Evolutionary conservation across 2,888 invertebrate genomes (phyloP).

Genomic region (Calliopum simillimum): DNA sequence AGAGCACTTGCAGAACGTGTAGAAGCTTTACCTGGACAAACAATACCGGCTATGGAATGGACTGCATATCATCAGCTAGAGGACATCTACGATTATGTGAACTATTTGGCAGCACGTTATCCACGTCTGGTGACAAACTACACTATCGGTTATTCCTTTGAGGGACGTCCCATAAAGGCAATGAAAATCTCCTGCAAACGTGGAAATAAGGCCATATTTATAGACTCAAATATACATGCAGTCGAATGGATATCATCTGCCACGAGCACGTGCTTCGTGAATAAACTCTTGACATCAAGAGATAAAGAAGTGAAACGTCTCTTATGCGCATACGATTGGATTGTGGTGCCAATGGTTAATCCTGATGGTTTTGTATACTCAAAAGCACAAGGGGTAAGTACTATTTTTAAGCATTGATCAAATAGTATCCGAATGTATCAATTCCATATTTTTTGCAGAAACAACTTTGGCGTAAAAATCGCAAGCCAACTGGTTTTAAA

Average conservation of each 20-base stretch:
- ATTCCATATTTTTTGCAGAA: neutral
- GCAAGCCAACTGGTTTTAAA: conserved; percentile 53
- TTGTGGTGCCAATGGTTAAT: conserved; percentile 55
- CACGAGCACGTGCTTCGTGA: conserved; percentile 77
- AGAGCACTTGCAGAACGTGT: too few relatives aligned
- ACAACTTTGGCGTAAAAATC: conserved; percentile 59
- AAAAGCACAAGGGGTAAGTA: conserved; percentile 46
- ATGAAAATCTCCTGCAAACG: conserved; percentile 66
- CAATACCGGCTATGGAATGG: conserved; percentile 50
- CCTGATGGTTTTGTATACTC: conserved; percentile 58
- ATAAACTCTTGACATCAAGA: conserved; percentile 75
- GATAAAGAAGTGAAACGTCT: conserved; percentile 67
- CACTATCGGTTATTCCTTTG: conserved; percentile 71
- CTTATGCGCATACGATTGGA: conserved; percentile 54
- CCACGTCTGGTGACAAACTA: neutral
- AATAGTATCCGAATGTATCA: too few relatives aligned
- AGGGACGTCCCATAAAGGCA: conserved; percentile 73
- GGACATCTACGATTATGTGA: conserved; percentile 52
- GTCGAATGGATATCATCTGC: conserved; percentile 81
- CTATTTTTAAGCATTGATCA: too few relatives aligned
- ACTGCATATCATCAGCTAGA: conserved; percentile 50
- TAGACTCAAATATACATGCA: conserved; percentile 75
- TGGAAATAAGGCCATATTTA: conserved; percentile 71
- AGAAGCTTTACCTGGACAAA: too few relatives aligned
- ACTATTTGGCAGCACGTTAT: conserved; percentile 27